These are phyloP conservation scores for Echinops telfairi DNA, from an alignment of 2,113 vertebrate genomes.

Conservation along the genomic window DNA sequence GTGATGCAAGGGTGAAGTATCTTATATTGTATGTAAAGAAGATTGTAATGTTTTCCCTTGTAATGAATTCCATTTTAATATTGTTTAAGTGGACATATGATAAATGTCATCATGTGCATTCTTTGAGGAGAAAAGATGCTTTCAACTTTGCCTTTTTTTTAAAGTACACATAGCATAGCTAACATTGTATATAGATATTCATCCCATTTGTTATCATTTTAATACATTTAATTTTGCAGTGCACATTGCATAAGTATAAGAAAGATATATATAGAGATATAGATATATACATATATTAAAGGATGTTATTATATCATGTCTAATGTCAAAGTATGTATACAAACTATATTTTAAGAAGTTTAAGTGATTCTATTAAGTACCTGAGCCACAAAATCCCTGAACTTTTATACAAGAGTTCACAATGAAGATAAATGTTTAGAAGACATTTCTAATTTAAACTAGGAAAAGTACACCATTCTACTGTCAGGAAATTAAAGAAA, in stretches of 20 bases:
- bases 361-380: constrained; percentile 40
- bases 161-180: too few relatives aligned
- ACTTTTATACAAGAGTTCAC: background rate
- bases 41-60: too few relatives aligned
- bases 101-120: too few relatives aligned
- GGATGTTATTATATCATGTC: background rate
- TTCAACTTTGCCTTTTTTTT: too few relatives aligned
- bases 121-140: too few relatives aligned
- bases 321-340: background rate
- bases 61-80: too few relatives aligned
- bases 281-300: background rate
- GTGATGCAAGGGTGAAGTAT: too few relatives aligned
- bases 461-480: constrained; percentile 9
- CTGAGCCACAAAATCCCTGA: constrained; percentile 45
- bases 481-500: constrained; percentile 67
- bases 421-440: constrained; percentile 65
- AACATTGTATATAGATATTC: too few relatives aligned
- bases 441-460: constrained; percentile 66
- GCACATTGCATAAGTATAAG: background rate
- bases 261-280: background rate
- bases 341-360: constrained; percentile 37
- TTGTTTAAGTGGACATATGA: too few relatives aligned
- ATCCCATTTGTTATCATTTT: too few relatives aligned
- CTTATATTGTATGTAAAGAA: too few relatives aligned
- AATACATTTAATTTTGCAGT: background rate